Evolutionary conservation across 2,113 vertebrate genomes (phyloP), one percentile per base, ranked within the genome.

Genomic region (Sebastes schlegelii): DNA sequence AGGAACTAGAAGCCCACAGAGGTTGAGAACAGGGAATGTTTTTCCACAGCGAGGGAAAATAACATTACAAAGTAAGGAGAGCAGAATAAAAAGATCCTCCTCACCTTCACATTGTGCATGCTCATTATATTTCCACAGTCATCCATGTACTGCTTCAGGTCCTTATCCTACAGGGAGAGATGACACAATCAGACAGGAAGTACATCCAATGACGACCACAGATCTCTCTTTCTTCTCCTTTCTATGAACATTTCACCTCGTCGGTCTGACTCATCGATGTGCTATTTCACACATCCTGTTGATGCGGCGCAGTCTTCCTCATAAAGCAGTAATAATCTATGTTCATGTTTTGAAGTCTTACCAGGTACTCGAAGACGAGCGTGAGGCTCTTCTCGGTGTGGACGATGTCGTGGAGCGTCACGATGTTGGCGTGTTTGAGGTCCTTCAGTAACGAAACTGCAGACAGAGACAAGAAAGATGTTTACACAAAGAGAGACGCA

Each of bases 71-170:
- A 42, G 14, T 19, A 34, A 48, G 68, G 17, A 66, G 6, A 57
- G 13, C 1, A 16, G 40, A 71, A 78, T 5, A 45, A 23, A 78
- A 13, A 61, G 34, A 21, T 11, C 16, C 11, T 4, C 16, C 94
- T 87, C 91, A 99, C 98, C 97, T 99, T 99, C 79, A 99, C 98
- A 68, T 99, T 99, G 94, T 99, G 98, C 98, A 99, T 99, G 80
- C 98, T 99, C 98, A 99, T 99, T 87, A 99, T 99, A 92, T 99
- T 99, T 46, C 98, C 98, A 93, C 98, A 99, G 92, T 99, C 98
- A 45, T 99, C 98, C 98, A 99, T 99, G 92, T 99, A 99, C 95
- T 99, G 98, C 92, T 99, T 99, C 90, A 99, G 94, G 90, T 99
- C 98, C 91, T 99, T 99, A 86, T 99, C 98, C 98, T 99, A 55